phyloP scores from a whole-genome alignment of 2,113 vertebrate genomes.

The Willisornis vidua region DNA sequence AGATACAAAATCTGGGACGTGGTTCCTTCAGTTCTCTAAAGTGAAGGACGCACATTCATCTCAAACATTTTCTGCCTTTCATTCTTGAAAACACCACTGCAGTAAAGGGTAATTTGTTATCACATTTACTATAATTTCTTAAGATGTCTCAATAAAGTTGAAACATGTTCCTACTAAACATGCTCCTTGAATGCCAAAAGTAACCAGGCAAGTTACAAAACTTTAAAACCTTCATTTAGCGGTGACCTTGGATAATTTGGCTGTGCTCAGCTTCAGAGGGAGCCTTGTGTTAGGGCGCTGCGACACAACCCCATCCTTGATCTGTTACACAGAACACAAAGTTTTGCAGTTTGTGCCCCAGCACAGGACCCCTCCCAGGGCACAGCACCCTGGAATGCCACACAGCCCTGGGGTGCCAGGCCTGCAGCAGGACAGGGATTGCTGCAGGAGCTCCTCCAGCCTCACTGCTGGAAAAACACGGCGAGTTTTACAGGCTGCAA shows the following conservation, averaged over 20 bases:
- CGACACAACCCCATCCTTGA: background rate
- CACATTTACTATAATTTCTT: background rate
- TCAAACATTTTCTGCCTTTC: background rate
- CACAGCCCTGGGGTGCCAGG: fast-evolving
- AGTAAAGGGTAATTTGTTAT: background rate
- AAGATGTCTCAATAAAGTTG: background rate
- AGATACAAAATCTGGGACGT: background rate
- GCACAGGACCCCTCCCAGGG: background rate
- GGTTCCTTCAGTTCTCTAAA: background rate
- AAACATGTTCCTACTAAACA: background rate
- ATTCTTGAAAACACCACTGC: background rate
- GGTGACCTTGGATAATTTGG: background rate
- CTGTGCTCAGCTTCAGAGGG: background rate
- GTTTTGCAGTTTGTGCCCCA: fast-evolving
- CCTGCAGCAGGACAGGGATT: background rate
- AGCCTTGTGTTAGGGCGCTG: fast-evolving
- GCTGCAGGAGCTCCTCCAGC: background rate
- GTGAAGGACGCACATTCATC: background rate
- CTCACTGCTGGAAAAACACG: background rate
- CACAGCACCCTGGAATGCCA: fast-evolving
- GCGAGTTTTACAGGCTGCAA: background rate
- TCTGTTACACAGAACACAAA: background rate
- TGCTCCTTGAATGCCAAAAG: background rate
- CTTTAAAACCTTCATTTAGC: background rate
- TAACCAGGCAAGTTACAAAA: background rate